Base-by-base conservation (phyloP, 2,797 vertebrate species). In the Acipenser oxyrinchus region DNA sequence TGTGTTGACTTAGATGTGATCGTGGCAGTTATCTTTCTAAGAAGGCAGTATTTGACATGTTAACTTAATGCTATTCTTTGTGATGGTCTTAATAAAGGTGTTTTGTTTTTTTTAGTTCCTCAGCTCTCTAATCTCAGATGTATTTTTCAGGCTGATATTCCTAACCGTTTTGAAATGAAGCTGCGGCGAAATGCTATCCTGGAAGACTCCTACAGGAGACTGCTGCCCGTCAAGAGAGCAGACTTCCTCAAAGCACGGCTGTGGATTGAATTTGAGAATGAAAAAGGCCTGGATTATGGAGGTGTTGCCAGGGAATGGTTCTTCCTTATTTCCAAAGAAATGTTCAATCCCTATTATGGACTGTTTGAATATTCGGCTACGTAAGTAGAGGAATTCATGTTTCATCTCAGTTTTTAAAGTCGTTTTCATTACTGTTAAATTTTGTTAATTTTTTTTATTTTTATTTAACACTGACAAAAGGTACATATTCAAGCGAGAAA, bases 331-430 rank as follows among this genome's bases (percentile, higher is more conserved):
- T 99, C 96, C 61, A 98, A 94, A 83, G 96, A 99, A 80, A 99
- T 99, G 96, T 99, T 99, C 79, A 99, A 98, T 82, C 96, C 96
- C 7, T 99, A 98, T 66, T 98, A 98, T 13, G 96, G 96, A 70
- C 81, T 99, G 70, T 98, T 99, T 37, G 96, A 99, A 72, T 99
- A 99, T 82, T 99, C 96, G 75, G 96, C 96, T 68, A 93, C 95
- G 96, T 99, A 83, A 95, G 96, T 95, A 62, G 23, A 37, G 23
- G 23, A 37, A 37, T 37, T 37, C 23, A 37, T 37, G 23, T 55
- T 8, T 53, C 52, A 53, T 8, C 52, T 1, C 8, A 53, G 15
- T 12, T 55, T 4, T 55, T 55, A 55, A 9, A 10, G 23, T 55
- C 52, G 0, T 55, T 55, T 37, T 37, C n/a, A 55, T 55, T n/a